A percentile compares a stretch with the other conserved stretches of the same genome.
phyloP scores from a whole-genome alignment of 2,888 invertebrate species.

The Synergus umbraculus region DNA sequence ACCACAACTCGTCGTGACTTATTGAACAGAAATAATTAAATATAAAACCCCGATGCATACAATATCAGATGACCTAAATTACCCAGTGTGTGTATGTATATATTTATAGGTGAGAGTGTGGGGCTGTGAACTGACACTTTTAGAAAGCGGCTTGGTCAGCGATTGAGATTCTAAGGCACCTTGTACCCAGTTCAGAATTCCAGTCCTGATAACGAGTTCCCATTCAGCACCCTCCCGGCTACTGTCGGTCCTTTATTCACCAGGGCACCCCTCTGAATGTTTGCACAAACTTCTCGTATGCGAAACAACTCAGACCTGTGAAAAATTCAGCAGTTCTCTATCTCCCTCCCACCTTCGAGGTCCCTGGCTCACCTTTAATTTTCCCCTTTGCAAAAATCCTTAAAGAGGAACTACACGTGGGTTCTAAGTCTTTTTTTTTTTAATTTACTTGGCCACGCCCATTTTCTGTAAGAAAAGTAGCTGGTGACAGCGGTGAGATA shows the following conservation, averaged over 20 bases:
- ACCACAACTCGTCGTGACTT: conserved; percentile 87
- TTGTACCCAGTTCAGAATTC: conserved; percentile 49
- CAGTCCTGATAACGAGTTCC: conserved; percentile 57
- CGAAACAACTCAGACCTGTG: conserved; percentile 60
- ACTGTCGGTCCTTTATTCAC: conserved; percentile 51
- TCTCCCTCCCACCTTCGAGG: conserved; percentile 38
- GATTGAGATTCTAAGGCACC: conserved; percentile 32
- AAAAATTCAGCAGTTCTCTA: conserved; percentile 63
- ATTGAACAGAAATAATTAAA: conserved; percentile 61
- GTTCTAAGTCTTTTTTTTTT: no score
- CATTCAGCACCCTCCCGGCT: conserved; percentile 49
- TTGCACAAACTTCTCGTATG: conserved; percentile 60
- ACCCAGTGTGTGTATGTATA: not conserved
- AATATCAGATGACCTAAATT: conserved; percentile 28
- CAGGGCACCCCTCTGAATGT: conserved; percentile 57
- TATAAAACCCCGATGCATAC: conserved; percentile 44
- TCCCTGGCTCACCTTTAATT: not conserved
- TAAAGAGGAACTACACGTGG: conserved; percentile 6
- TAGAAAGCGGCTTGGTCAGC: conserved; percentile 24
- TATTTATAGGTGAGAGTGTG: not conserved
- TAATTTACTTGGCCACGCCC: no score
- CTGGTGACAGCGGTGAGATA: no score
- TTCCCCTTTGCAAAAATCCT: not conserved
- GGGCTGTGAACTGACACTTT: not conserved
- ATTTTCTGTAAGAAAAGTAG: not conserved